These are phyloP conservation scores for Tetraodon nigroviridis DNA, from an alignment of 2,113 vertebrate species.

Conservation along the genomic window DNA sequence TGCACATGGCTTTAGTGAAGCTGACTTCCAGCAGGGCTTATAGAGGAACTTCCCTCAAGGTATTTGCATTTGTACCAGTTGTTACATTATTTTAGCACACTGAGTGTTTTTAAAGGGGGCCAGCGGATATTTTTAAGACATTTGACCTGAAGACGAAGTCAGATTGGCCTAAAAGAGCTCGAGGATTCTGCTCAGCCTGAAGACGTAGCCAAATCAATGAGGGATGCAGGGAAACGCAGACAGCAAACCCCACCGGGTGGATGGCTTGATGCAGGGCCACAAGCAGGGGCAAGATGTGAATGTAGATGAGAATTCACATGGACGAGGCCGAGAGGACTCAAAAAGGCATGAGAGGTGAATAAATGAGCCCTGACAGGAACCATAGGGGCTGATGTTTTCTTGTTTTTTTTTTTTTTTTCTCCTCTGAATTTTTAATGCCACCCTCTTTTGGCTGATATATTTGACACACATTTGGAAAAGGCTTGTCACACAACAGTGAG, in stretches of 20 bases:
- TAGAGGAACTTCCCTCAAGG: conserved; percentile 16
- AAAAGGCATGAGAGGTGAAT: conserved; percentile 45
- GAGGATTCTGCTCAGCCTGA: conserved; percentile 45
- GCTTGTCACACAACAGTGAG: not conserved
- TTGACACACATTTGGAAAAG: not conserved
- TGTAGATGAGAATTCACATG: conserved; percentile 52
- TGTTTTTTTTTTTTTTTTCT: too few species aligned
- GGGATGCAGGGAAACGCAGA: conserved; percentile 45
- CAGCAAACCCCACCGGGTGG: conserved; percentile 35
- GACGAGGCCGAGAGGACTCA: conserved; percentile 38
- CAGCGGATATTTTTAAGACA: conserved; percentile 47
- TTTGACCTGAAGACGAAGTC: conserved; percentile 40
- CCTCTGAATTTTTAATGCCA: conserved; percentile 4
- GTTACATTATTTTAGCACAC: conserved; percentile 32
- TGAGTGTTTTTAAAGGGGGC: conserved; percentile 30
- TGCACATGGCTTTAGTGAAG: too few species aligned
- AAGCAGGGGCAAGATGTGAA: conserved; percentile 43
- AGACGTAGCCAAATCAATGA: conserved; percentile 58
- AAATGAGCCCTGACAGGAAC: conserved; percentile 49
- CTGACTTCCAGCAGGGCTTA: conserved; percentile 15
- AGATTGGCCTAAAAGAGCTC: conserved; percentile 42
- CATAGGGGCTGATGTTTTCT: conserved; percentile 29
- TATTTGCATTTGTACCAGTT: conserved; percentile 17
- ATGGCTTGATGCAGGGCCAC: conserved; percentile 53
- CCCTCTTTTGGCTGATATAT: conserved; percentile 2